These are phyloP conservation scores for Cairina moschata DNA, from an alignment of 2,113 vertebrate species.

Conservation along the genomic window DNA sequence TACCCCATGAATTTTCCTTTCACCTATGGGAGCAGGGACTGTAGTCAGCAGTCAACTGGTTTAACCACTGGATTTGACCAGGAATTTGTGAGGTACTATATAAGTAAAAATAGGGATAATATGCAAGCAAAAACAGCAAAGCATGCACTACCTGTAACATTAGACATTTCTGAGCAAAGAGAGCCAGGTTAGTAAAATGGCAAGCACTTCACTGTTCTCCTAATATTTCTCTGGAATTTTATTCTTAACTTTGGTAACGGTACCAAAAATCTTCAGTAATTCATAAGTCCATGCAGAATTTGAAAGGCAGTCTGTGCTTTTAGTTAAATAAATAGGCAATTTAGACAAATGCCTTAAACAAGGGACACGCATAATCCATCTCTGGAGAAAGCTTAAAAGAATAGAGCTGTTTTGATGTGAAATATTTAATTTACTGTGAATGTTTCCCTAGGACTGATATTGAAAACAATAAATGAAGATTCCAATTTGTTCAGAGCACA, in stretches of 20 bases:
- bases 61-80: background rate
- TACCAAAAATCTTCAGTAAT: background rate
- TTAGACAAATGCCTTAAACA: background rate
- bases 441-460: background rate
- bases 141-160: background rate
- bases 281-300: background rate
- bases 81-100: background rate
- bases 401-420: background rate
- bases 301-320: background rate
- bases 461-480: background rate
- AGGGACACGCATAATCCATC: background rate
- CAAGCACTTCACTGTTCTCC: background rate
- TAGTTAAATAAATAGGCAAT: background rate
- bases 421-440: background rate
- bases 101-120: background rate
- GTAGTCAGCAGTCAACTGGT: background rate
- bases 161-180: background rate
- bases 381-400: background rate
- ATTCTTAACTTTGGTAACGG: background rate
- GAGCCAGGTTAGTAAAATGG: background rate
- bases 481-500: background rate
- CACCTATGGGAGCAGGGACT: rapidly evolving
- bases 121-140: background rate
- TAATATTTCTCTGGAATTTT: background rate
- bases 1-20: background rate